Evolutionary conservation across 2,888 invertebrate genomes (phyloP), one percentile per base, ranked within the genome.

Genomic region (Lepetodrilus schrolli): DNA sequence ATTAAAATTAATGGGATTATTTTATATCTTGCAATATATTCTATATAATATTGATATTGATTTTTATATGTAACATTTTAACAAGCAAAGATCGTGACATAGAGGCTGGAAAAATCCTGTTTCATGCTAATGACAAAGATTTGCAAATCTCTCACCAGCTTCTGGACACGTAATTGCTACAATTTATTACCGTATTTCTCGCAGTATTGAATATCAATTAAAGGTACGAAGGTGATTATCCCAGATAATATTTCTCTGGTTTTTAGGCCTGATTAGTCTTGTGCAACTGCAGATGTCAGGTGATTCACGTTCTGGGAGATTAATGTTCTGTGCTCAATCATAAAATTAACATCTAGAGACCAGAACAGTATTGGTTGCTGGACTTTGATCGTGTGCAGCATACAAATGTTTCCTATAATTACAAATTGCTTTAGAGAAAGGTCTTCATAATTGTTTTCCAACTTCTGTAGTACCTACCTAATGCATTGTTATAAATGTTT

Each of bases 381-480:
- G n/a, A n/a, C n/a, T n/a, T n/a, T n/a, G n/a, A n/a, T n/a, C 3
- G 48, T 48, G 48, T 48, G 21, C 17, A 48, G 17, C 20, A 48
- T 48, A 48, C 21, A 48, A 48, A 48, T 48, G 48, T 48, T n/a
- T 48, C 48, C n/a, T n/a, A n/a, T n/a, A n/a, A n/a, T n/a, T n/a
- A n/a, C n/a, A n/a, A n/a, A n/a, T n/a, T n/a, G n/a, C n/a, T n/a
- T n/a, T n/a, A n/a, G n/a, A n/a, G n/a, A n/a, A n/a, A n/a, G n/a
- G n/a, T n/a, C n/a, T n/a, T n/a, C n/a, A n/a, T n/a, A n/a, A n/a
- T n/a, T n/a, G n/a, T n/a, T n/a, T n/a, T n/a, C n/a, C n/a, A n/a
- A n/a, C n/a, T n/a, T n/a, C n/a, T n/a, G n/a, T n/a, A n/a, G n/a
- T n/a, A n/a, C n/a, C n/a, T n/a, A n/a, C n/a, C n/a, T n/a, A n/a